A percentile compares a stretch with the other conserved stretches of the same genome.
These are phyloP conservation scores for Nesidiocoris tenuis DNA, from an alignment of 2,888 invertebrate genomes.

Conservation along the genomic window DNA sequence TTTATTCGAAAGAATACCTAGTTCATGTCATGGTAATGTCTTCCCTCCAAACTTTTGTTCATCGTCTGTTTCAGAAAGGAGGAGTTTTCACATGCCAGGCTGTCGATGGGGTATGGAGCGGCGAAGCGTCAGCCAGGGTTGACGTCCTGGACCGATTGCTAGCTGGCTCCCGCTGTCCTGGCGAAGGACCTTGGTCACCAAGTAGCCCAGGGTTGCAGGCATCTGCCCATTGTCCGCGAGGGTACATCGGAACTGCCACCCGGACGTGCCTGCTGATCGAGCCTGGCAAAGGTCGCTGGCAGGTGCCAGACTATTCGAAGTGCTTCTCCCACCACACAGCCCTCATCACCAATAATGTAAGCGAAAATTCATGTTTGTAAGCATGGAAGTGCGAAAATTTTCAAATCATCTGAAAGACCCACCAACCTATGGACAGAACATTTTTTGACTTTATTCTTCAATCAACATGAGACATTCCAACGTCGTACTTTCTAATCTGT, in stretches of 20 bases:
- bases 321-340: constrained; percentile 65
- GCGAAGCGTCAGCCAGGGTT: constrained; percentile 53
- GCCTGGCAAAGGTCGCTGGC: constrained; percentile 70
- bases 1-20: too few relatives aligned
- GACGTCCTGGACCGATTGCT: constrained; percentile 57
- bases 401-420: too few relatives aligned
- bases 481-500: too few relatives aligned
- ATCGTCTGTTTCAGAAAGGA: constrained; percentile 65
- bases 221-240: constrained; percentile 48
- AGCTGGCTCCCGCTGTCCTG: constrained; percentile 54
- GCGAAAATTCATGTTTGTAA: too few relatives aligned
- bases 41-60: too few relatives aligned
- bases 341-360: constrained; percentile 59
- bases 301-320: constrained; percentile 71
- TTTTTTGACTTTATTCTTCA: too few relatives aligned
- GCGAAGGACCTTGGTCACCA: constrained; percentile 57
- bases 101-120: constrained; percentile 53
- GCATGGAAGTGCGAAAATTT: too few relatives aligned
- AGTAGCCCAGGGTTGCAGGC: constrained; percentile 47
- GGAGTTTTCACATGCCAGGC: constrained; percentile 73
- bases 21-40: too few relatives aligned
- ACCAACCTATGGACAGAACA: too few relatives aligned
- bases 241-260: constrained; percentile 54
- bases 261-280: constrained; percentile 64
- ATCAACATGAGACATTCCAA: too few relatives aligned